A percentile compares a stretch with the other conserved stretches of the same genome.
These are phyloP conservation scores for Cerastis leucographa DNA, from an alignment of 2,888 invertebrate genomes.

Conservation along the genomic window DNA sequence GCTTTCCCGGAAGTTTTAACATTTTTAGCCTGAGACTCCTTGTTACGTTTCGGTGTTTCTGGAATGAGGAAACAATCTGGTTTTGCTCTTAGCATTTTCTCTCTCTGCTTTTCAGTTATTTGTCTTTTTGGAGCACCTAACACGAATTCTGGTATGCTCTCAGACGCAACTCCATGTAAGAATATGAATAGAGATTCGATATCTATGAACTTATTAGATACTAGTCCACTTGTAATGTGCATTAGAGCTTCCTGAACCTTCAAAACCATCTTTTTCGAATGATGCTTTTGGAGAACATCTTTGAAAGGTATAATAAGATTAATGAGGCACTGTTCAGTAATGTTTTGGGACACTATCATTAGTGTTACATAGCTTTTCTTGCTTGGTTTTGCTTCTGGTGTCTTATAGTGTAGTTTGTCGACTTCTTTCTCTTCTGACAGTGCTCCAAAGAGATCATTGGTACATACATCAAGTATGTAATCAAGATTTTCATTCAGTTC, in stretches of 20 bases:
- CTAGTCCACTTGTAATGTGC: constrained; percentile 95
- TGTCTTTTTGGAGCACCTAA: constrained; percentile 88
- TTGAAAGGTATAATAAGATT: constrained; percentile 95
- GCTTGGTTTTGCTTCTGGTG: constrained; percentile 95
- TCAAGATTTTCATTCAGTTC: constrained; percentile 95
- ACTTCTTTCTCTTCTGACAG: constrained; percentile 98
- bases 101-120: constrained; percentile 89
- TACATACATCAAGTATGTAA: constrained; percentile 95
- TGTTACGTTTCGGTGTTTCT: constrained; percentile 92
- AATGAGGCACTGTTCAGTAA: constrained; percentile 94
- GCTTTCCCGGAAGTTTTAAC: constrained; percentile 93
- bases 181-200: constrained; percentile 94
- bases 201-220: constrained; percentile 94
- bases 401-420: constrained; percentile 94
- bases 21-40: constrained; percentile 91
- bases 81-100: constrained; percentile 89
- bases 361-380: constrained; percentile 97
- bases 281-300: constrained; percentile 93
- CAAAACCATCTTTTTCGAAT: constrained; percentile 94
- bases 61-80: constrained; percentile 95
- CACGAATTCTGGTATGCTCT: constrained; percentile 94
- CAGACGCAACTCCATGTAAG: constrained; percentile 95
- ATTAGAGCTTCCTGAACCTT: constrained; percentile 96
- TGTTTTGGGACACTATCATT: constrained; percentile 94
- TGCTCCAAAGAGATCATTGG: constrained; percentile 96